phyloP scores from a whole-genome alignment of 2,797 vertebrate genomes.

The Etheostoma perlongum region DNA sequence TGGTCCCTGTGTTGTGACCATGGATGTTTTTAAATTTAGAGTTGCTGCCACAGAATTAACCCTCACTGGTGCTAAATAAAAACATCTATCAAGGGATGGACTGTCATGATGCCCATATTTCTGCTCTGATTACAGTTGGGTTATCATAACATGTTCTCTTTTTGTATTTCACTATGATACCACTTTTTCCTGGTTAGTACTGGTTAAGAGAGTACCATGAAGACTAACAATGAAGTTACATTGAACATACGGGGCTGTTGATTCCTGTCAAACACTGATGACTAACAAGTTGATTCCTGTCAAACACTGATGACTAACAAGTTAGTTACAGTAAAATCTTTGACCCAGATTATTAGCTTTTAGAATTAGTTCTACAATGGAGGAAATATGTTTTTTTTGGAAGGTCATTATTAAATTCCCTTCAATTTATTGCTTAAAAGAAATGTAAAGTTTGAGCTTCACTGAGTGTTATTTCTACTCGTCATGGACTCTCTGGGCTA shows the following conservation, averaged over 20 bases:
- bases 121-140: neutral
- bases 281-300: neutral
- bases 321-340: neutral
- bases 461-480: neutral
- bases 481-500: neutral
- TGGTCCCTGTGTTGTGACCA: constrained; percentile 38
- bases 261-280: neutral
- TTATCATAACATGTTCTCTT: no score
- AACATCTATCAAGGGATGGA: constrained; percentile 7
- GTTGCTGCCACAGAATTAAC: constrained; percentile 34
- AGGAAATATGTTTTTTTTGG: neutral
- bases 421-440: neutral
- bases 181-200: neutral
- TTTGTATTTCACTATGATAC: neutral
- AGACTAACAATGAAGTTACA: neutral
- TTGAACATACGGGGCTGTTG: neutral
- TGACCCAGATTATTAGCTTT: neutral
- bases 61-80: constrained; percentile 48
- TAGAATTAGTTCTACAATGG: neutral
- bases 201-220: neutral
- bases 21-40: constrained; percentile 45
- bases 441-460: neutral
- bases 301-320: neutral
- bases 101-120: neutral
- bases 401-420: neutral